Conservation (phyloP, 2,888 invertebrate species). For the Colostygia pectinataria region DNA sequence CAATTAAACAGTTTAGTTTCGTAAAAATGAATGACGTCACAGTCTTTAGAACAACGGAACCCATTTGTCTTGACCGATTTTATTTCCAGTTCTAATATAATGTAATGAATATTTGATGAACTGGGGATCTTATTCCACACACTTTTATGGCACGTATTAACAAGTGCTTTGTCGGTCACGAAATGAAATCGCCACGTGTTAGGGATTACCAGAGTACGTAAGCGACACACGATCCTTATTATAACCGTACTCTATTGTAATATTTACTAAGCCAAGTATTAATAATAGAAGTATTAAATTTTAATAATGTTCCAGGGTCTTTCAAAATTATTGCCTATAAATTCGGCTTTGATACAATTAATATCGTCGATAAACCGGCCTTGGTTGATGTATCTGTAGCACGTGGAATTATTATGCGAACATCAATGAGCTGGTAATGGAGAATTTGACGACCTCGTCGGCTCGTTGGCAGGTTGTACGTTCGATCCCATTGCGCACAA, state of each 20-base stretch:
- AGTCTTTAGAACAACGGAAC: too few species aligned
- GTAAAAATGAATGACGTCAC: too few species aligned
- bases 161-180: conserved; percentile 68
- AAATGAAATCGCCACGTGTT: conserved; percentile 77
- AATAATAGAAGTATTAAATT: conserved; percentile 50
- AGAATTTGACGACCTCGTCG: too few species aligned
- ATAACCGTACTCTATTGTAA: conserved; percentile 32
- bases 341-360: conserved; percentile 60
- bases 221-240: conserved; percentile 55
- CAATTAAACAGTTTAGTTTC: too few species aligned
- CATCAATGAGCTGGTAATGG: conserved; percentile 34
- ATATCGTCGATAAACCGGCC: conserved; percentile 52
- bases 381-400: conserved; percentile 49
- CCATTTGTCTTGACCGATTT: too few species aligned
- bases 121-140: conserved; percentile 62
- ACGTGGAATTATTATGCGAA: conserved; percentile 40
- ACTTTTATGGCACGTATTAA: conserved; percentile 62
- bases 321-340: conserved; percentile 67
- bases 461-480: too few species aligned
- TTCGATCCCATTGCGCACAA: too few species aligned
- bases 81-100: conserved; percentile 68
- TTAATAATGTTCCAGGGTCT: conserved; percentile 59
- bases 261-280: conserved; percentile 34
- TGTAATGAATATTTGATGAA: conserved; percentile 77
- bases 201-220: conserved; percentile 59